Conservation (phyloP, 2,888 invertebrate species). For the Stenodema calcarata region DNA sequence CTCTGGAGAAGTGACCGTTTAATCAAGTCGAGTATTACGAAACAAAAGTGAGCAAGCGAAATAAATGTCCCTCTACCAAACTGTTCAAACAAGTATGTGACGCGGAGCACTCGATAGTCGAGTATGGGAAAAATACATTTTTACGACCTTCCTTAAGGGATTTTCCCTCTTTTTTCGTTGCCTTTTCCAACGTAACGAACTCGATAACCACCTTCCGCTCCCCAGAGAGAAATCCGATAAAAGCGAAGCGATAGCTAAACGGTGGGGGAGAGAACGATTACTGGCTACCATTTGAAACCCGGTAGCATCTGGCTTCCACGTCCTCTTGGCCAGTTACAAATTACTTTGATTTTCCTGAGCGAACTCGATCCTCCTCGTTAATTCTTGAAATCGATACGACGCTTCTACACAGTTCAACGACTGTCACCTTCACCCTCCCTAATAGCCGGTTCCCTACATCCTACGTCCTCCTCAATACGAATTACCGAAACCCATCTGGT, state of each 20-base stretch:
- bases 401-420: not conserved
- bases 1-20: too few relatives aligned
- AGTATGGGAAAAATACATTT: not conserved
- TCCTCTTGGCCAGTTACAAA: conserved; percentile 16
- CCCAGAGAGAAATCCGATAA: conserved; percentile 29
- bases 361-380: not conserved
- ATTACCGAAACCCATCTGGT: not conserved
- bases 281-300: conserved; percentile 26
- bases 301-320: not conserved
- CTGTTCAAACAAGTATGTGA: too few relatives aligned
- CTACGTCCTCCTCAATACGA: not conserved
- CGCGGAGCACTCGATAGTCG: not conserved
- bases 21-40: too few relatives aligned
- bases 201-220: conserved; percentile 24
- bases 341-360: not conserved
- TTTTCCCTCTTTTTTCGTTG: not conserved
- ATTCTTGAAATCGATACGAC: not conserved
- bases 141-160: not conserved
- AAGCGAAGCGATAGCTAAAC: conserved; percentile 20
- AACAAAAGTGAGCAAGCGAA: too few relatives aligned
- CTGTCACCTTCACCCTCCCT: not conserved
- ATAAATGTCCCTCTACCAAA: too few relatives aligned
- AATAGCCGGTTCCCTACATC: not conserved
- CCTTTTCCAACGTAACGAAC: conserved; percentile 15
- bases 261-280: conserved; percentile 23